These are phyloP conservation scores for Cyanoderma ruficeps DNA, from an alignment of 2,113 vertebrate species.

Conservation along the genomic window DNA sequence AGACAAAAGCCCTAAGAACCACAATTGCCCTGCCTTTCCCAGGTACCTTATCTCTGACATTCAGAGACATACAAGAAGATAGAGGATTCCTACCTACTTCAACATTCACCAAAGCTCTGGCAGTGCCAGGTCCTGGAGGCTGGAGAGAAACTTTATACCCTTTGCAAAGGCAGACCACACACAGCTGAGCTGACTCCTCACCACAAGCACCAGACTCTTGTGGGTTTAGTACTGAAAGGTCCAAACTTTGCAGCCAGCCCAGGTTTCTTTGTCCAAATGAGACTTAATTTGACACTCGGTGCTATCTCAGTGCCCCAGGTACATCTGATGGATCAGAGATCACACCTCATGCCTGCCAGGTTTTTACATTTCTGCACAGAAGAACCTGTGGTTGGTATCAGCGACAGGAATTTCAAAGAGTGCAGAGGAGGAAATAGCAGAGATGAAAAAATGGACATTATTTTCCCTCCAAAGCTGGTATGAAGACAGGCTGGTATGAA, in stretches of 20 bases:
- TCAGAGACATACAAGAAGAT: fast-evolving
- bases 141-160: not conserved
- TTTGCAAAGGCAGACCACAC: not conserved
- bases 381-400: not conserved
- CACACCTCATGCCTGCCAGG: not conserved
- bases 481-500: not conserved
- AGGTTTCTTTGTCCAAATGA: not conserved
- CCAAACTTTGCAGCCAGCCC: not conserved
- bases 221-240: not conserved
- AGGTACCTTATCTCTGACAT: not conserved
- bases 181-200: not conserved
- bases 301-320: not conserved
- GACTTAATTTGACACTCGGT: not conserved
- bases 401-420: not conserved
- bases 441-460: not conserved
- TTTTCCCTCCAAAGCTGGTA: not conserved
- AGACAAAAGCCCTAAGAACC: not conserved
- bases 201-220: fast-evolving
- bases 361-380: not conserved
- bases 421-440: not conserved
- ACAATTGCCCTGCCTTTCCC: not conserved
- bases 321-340: not conserved
- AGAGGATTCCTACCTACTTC: not conserved
- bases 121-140: not conserved
- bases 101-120: not conserved